Evolutionary conservation across 35 echinoderm and acorn worm species (phyloP), one percentile per base, ranked within the genome.

Genomic region (Patiria miniata): DNA sequence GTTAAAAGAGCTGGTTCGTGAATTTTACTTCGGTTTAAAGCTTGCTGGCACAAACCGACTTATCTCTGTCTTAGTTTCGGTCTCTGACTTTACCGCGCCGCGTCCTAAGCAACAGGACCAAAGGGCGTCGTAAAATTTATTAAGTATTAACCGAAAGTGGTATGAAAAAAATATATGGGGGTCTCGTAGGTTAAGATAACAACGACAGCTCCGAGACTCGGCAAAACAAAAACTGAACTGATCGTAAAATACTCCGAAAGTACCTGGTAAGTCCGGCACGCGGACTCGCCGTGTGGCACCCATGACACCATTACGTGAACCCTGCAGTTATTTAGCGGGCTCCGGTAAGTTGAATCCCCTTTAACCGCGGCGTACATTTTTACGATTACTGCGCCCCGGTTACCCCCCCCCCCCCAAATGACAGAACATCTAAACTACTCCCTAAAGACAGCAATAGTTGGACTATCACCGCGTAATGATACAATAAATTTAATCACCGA

Each of bases 141-240:
- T 30, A 69, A 34, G 61, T 69, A 69, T 69, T 15, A 21, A 69
- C 61, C 61, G 34, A 69, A 34, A 34, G 61, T 69, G 61, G 61
- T 69, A 4, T 65, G 28, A 69, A 69, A 29, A 69, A 69, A 21
- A 60, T 15, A 69, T 69, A 36, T 34, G 61, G 61, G 42, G 61
- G 61, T 69, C 61, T 69, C 61, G 0, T 23, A 9, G 61, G 61
- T 69, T 69, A 69, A 32, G 23, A 69, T 69, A 69, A 69, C 61
- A 69, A 69, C 28, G 61, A 29, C 19, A 10, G 61, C 23, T 69
- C 26, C 61, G 8, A 69, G 18, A 29, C 42, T 47, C 61, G 22
- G 61, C 61, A 69, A 69, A 69, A 69, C 61, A 69, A 69, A n/a
- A 69, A 69, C 61, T 69, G 23, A 26, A 69, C 23, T 34, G 61